Base-by-base conservation (phyloP, 2,113 vertebrate genomes). In the Morone saxatilis region DNA sequence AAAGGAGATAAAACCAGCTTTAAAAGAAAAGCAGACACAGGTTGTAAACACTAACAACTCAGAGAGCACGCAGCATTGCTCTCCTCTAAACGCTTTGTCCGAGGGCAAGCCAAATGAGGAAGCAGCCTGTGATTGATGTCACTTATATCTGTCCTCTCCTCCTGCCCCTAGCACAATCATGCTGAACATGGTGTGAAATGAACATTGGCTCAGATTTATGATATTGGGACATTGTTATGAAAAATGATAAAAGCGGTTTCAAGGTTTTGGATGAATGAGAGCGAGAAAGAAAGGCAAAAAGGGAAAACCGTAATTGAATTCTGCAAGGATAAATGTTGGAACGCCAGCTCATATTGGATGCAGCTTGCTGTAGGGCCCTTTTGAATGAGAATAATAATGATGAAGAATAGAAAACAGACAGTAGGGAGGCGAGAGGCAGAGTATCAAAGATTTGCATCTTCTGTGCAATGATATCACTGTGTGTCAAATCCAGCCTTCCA, bases 81-180 rank as follows among this genome's bases (percentile, higher is more conserved):
- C 65, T 75, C 61, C 65, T 71, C 56, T 36, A 67, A 74, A 78
- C 31, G 47, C 11, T 48, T 62, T 69, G 65, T 81, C 80, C 71
- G 66, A 20, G 48, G 68, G 69, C 60, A 51, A 70, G 69, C 51
- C 63, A 56, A 78, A 66, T 40, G 77, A 81, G 62, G 81, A 87
- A 88, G 54, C 84, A 68, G 88, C 73, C 59, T 25, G 71, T 91
- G 90, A 94, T 87, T 86, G 78, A 92, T 90, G 87, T 70, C 69
- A 68, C 80, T 82, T 60, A 73, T 91, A 86, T 76, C 76, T 13
- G 68, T 62, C 83, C 80, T 48, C 62, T 65, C 69, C n/a, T 67
- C 59, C 69, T 43, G 56, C 83, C 79, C 13, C 57, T 54, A 74
- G 88, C 70, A 65, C 69, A 69, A 78, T 83, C 80, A 57, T 2